Conservation (phyloP, 2,797 vertebrate species). For the Syngnathus acus region DNA sequence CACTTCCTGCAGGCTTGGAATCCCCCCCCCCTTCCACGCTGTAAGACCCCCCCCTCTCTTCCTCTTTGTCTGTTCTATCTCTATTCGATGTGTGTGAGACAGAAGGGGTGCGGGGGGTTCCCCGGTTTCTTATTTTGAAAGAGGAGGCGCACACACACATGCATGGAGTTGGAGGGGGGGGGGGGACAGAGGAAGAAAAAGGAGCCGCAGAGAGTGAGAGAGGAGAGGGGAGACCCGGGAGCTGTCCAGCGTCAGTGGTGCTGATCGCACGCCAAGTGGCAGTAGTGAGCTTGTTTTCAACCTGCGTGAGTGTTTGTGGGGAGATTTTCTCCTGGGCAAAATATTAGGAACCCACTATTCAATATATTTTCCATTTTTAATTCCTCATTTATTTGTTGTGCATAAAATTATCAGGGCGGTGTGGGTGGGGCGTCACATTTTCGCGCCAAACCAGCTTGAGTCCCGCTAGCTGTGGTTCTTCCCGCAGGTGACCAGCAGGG, state of each 20-base stretch:
- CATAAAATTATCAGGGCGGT: not conserved
- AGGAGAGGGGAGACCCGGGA: not conserved
- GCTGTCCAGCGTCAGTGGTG: constrained; percentile 4
- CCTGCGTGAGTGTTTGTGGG: not conserved
- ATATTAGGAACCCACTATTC: not conserved
- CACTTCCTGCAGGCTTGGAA: constrained; percentile 82
- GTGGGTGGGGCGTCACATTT: not conserved
- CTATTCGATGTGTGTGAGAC: constrained; percentile 11
- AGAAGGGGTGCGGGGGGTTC: not conserved
- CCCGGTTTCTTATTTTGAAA: constrained; percentile 2
- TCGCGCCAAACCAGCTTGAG: not conserved
- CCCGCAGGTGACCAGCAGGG: not conserved
- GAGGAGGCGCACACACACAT: not conserved
- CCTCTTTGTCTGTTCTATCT: constrained; percentile 81
- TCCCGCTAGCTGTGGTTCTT: not conserved
- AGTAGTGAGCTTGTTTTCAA: not conserved
- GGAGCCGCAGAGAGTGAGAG: constrained; percentile 42
- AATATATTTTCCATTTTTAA: not conserved
- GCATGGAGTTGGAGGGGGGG: not conserved
- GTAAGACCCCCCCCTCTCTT: constrained; percentile 55
- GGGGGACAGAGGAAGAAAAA: not conserved
- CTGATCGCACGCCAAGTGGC: constrained; percentile 28
- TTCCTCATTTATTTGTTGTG: not conserved
- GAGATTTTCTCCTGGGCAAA: not conserved
- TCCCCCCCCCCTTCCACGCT: constrained; percentile 64